Evolutionary conservation across 1,140 invertebrate species (phyloP), one percentile per base, ranked within the genome.

Genomic region (Heliothis virescens): DNA sequence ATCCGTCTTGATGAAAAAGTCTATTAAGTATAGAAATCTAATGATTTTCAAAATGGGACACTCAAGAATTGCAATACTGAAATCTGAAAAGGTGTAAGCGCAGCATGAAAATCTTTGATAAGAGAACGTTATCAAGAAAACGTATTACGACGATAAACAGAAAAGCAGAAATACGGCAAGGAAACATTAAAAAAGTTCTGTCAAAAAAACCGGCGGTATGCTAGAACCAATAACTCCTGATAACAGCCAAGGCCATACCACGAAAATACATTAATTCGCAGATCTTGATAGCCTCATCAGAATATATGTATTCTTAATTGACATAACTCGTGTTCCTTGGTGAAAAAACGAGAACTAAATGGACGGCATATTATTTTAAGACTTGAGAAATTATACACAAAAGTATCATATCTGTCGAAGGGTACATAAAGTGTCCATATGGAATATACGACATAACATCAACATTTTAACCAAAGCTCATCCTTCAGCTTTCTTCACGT

Each of bases 301-400:
- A 53, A 53, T 71, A 15, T 52, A 71, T 71, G 67, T 71, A 71
- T 71, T 71, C 15, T 71, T 52, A 71, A 71, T 71, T 71, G 67
- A 71, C 21, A n/a, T 41, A 41, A 21, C 26, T 71, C 16, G 16
- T 67, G 13, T 48, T 41, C 34, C 0, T 41, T 67, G 11, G 41
- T 21, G 11, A 16, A 21, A 48, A 0, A 67, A 48, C 41, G 16
- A 67, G 48, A 67, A 21, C 18, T 48, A 67, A 67, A 18, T 67
- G 34, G 18, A 53, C 21, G 11, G 34, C 12, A 12, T 16, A 12
- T 11, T 65, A 16, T 11, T 11, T 50, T 67, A 5, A 11, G 47
- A 48, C 41, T 34, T 48, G 41, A 21, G 16, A 2, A 48, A 48
- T 26, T 12, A 47, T 3, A 48, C 41, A 48, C 18, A 21, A 18